Percentiles rank a stretch among this genome's conserved stretches.
These are phyloP conservation scores for Hyalella azteca DNA, from an alignment of 2,888 invertebrate species.

Conservation along the genomic window DNA sequence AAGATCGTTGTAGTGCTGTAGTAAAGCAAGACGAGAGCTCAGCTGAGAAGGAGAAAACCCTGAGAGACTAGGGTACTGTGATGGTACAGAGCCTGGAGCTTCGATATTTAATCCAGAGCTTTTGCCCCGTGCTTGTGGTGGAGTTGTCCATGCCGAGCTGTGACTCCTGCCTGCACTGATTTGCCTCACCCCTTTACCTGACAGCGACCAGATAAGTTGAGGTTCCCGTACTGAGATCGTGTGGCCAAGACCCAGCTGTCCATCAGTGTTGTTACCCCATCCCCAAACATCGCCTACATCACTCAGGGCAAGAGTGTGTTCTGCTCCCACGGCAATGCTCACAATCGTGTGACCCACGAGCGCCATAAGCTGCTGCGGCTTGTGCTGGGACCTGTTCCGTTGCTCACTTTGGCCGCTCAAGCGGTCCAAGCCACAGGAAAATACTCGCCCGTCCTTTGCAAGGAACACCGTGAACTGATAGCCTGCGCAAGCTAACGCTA, in stretches of 20 bases:
- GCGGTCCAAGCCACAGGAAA: constrained; percentile 70
- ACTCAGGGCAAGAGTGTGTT: constrained; percentile 69
- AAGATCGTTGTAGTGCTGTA: constrained; percentile 71
- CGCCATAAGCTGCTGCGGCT: constrained; percentile 67
- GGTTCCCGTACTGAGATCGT: constrained; percentile 69
- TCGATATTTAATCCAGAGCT: constrained; percentile 67
- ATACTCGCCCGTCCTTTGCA: constrained; percentile 69
- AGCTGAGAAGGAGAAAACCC: constrained; percentile 67
- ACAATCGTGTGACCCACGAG: constrained; percentile 67
- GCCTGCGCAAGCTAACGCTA: constrained; percentile 71
- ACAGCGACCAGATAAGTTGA: constrained; percentile 66
- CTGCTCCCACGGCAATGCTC: constrained; percentile 70
- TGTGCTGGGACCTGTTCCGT: constrained; percentile 65
- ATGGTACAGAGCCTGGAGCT: constrained; percentile 67
- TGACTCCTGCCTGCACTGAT: constrained; percentile 69
- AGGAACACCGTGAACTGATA: constrained; percentile 71
- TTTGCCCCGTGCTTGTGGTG: constrained; percentile 65
- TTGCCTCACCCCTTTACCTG: constrained; percentile 68
- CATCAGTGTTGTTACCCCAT: constrained; percentile 72
- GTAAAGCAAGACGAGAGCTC: constrained; percentile 67
- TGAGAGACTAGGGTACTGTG: constrained; percentile 68
- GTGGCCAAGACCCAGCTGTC: constrained; percentile 70
- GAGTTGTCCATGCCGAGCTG: constrained; percentile 71
- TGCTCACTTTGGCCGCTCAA: constrained; percentile 69
- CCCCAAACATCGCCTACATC: constrained; percentile 69